Evolutionary conservation across 2,113 vertebrate species (phyloP).

Genomic region (Montifringilla adamsi): DNA sequence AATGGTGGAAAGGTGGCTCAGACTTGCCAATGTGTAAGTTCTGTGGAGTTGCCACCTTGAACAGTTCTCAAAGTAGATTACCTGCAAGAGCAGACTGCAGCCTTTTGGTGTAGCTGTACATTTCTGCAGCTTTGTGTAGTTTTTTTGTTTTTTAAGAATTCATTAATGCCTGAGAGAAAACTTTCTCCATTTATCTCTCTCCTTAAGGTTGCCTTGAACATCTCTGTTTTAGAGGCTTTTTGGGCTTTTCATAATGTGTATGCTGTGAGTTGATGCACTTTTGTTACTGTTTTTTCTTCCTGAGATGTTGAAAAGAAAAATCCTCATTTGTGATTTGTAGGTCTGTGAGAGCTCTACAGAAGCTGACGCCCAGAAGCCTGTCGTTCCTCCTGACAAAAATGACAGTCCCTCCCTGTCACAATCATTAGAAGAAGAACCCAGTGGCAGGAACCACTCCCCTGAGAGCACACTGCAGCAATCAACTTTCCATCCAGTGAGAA

Average conservation of each 20-base stretch:
- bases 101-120: background rate
- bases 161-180: background rate
- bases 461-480: constrained; percentile 48
- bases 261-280: background rate
- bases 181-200: background rate
- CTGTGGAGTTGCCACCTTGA: background rate
- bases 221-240: background rate
- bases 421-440: constrained; percentile 55
- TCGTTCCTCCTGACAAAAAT: constrained; percentile 56
- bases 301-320: background rate
- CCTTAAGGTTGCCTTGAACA: background rate
- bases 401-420: constrained; percentile 38
- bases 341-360: constrained; percentile 62
- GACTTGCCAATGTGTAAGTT: background rate
- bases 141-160: background rate
- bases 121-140: background rate
- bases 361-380: constrained; percentile 62
- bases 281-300: background rate
- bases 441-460: constrained; percentile 38
- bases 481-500: constrained; percentile 67
- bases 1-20: background rate
- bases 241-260: background rate
- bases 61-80: background rate
- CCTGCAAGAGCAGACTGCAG: background rate
- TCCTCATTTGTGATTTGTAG: constrained; percentile 58